Evolutionary conservation across 2,797 vertebrate genomes (phyloP), one percentile per base, ranked within the genome.

Genomic region (Microchirus variegatus): DNA sequence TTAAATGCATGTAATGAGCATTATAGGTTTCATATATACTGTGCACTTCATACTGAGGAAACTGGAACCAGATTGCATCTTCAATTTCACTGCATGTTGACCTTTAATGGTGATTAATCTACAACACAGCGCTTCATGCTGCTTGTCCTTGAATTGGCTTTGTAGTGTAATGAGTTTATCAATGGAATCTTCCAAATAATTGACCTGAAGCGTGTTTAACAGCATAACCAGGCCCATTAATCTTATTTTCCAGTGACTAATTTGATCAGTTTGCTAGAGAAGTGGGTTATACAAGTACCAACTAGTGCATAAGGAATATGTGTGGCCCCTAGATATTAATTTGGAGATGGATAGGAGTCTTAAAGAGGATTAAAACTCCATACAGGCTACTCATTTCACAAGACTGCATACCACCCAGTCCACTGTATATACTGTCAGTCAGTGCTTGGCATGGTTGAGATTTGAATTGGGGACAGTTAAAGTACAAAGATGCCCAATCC

Each of bases 391-490:
- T 89, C 86, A 91, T 91, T 90, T 90, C 85, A 84, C 78, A 86
- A 53, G 73, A 70, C 72, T 76, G 82, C 87, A 85, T 89, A 88
- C 85, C 88, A 86, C 82, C 88, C 85, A 77, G 72, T 51, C 81
- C 76, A 85, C 80, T 81, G 87, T 88, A 83, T 83, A 85, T 78
- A 70, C 83, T 87, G 87, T 87, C 88, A 90, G 80, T 89, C 89
- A 88, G 68, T 63, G 73, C 86, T 72, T 65, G 84, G 87, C 85
- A 92, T 82, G 90, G 73, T 87, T 81, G 80, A 88, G 85, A 91
- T 89, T 87, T 89, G 82, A 91, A 91, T 90, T 91, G 89, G 89
- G 89, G 91, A 90, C 91, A 90, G 88, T 90, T 89, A 88, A 91
- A 91, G 87, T 91, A 92, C 90, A 91, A 92, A 92, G 89, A 90